Percentiles rank a stretch among this genome's conserved stretches.
These are phyloP conservation scores for Percopsis transmontana DNA, from an alignment of 2,113 vertebrate species.

Conservation along the genomic window DNA sequence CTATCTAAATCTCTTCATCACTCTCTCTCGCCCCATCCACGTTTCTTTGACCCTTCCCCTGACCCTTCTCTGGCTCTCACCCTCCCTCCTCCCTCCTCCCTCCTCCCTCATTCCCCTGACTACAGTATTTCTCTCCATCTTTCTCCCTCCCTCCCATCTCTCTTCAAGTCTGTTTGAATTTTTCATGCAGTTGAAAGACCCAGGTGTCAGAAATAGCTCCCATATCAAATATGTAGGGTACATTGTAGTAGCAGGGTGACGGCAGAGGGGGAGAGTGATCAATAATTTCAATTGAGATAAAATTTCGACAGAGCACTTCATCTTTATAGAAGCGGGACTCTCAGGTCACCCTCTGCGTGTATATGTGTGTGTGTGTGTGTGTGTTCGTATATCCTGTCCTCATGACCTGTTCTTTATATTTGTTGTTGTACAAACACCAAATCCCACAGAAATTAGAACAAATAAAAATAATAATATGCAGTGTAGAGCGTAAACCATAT, in stretches of 20 bases:
- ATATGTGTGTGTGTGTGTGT: background rate
- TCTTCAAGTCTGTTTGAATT: conserved; percentile 72
- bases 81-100: conserved; percentile 18
- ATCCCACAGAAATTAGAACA: no score
- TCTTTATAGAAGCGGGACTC: conserved; percentile 7
- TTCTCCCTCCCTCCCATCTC: conserved; percentile 31
- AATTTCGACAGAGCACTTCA: conserved; percentile 45
- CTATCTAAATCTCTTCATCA: background rate
- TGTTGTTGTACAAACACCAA: no score
- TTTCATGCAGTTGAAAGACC: conserved; percentile 80
- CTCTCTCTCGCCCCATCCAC: background rate
- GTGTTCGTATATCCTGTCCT: background rate
- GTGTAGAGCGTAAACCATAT: no score
- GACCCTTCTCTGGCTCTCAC: conserved; percentile 18
- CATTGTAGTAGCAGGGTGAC: conserved; percentile 57
- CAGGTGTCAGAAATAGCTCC: conserved; percentile 78
- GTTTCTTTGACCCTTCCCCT: conserved; percentile 13
- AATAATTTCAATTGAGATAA: conserved; percentile 65
- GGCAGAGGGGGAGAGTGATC: conserved; percentile 51
- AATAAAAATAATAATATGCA: no score
- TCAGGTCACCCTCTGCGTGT: conserved; percentile 17
- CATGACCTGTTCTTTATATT: no score
- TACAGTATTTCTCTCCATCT: conserved; percentile 36
- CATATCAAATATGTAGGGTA: conserved; percentile 82
- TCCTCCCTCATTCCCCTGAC: conserved; percentile 20